Percentiles rank a stretch among this genome's conserved stretches.
Conservation (phyloP, 2,113 vertebrate species). For the Clarias macrocephalus region DNA sequence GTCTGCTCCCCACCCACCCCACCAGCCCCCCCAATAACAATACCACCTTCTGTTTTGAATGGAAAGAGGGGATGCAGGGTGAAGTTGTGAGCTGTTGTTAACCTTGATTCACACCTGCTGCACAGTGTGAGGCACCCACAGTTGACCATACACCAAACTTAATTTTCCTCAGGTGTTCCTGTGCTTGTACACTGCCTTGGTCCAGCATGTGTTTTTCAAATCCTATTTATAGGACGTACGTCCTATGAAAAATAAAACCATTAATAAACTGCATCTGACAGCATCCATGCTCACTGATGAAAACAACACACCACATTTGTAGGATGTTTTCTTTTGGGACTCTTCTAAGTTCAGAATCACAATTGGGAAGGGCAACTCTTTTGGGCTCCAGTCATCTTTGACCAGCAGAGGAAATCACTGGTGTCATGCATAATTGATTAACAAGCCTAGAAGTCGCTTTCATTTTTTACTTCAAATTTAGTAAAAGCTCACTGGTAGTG, state of each 20-base stretch:
- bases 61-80: conserved; percentile 41
- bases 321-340: conserved; percentile 13
- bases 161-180: conserved; percentile 74
- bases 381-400: background rate
- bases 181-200: conserved; percentile 56
- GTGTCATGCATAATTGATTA: conserved; percentile 1
- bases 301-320: conserved; percentile 7
- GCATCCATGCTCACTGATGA: background rate
- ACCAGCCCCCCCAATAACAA: conserved; percentile 45
- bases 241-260: background rate
- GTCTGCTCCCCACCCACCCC: conserved; percentile 33
- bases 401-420: background rate
- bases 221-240: background rate
- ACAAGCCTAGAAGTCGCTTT: background rate
- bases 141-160: conserved; percentile 70
- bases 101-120: conserved; percentile 78
- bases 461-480: background rate
- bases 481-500: background rate
- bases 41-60: conserved; percentile 38
- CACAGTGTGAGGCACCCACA: conserved; percentile 69
- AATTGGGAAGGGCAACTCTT: background rate
- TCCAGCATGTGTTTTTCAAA: conserved; percentile 38
- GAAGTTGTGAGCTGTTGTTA: conserved; percentile 64
- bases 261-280: conserved; percentile 12
- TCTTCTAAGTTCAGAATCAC: background rate